phyloP scores from a whole-genome alignment of 2,888 invertebrate genomes.

The Lochmaea crataegi region DNA sequence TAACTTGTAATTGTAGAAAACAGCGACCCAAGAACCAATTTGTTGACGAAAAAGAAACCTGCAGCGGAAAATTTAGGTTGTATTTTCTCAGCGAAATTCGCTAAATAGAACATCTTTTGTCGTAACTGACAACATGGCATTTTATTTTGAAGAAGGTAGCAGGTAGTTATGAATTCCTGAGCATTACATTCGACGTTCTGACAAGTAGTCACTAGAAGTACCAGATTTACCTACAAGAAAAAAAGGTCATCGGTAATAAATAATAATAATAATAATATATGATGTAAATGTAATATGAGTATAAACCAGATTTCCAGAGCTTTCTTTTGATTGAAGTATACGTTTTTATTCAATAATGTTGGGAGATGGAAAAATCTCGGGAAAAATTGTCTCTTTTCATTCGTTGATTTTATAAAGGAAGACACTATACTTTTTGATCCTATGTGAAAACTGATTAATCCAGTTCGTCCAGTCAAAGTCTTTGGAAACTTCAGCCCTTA shows the following conservation, averaged over 20 bases:
- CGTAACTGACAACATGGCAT: slow-evolving; percentile 3
- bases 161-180: neutral
- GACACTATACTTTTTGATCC: no score
- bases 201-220: slow-evolving; percentile 4
- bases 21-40: slow-evolving; percentile 4
- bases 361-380: no score
- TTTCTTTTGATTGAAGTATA: no score
- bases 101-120: slow-evolving; percentile 3
- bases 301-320: no score
- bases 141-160: slow-evolving; percentile 12
- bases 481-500: no score
- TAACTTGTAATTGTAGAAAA: slow-evolving; percentile 11
- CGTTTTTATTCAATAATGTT: no score
- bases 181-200: slow-evolving; percentile 13
- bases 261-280: no score
- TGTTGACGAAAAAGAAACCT: slow-evolving; percentile 21
- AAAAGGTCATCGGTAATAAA: neutral
- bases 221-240: slow-evolving; percentile 14
- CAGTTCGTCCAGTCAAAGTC: no score
- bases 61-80: slow-evolving; percentile 18
- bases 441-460: no score
- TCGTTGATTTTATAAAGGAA: no score
- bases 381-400: no score
- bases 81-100: slow-evolving; percentile 11
- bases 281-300: no score